Base-by-base conservation (phyloP, 1,140 invertebrate species). In the Pseudobourletiella spinata region DNA sequence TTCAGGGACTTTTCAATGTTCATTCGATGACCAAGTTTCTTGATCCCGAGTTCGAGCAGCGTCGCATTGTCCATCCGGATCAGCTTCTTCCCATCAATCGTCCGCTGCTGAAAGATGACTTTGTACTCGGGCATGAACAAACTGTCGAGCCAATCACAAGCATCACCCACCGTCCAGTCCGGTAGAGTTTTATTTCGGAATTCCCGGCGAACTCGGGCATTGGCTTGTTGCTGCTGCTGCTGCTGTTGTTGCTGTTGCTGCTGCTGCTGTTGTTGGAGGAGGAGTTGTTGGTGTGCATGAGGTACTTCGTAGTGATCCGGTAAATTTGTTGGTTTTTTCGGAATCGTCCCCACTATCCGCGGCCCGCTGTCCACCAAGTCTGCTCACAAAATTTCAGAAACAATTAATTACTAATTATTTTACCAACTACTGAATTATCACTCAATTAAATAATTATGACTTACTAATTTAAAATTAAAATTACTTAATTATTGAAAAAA, bases 331-430 rank as follows among this genome's bases (percentile, higher is more conserved):
- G 64, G 66, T 43, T 69, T 72, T 75, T 89, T 90, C 52, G 87
- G 86, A 72, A 88, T 81, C 44, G 86, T 82, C 32, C 86, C 87
- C 22, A 89, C 86, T 60, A 90, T 88, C 63, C 87, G 81, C 18
- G 68, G 68, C 20, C 64, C 67, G 29, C 63, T 70, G 22, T 70
- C 68, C 25, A 64, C 64, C n/a, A 70, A 35, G 61, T 70, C 68
- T 70, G 43, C n/a, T n/a, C n/a, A n/a, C n/a, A n/a, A n/a, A n/a
- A n/a, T n/a, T n/a, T n/a, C 42, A 55, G 48, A 30, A n/a, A n/a
- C n/a, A n/a, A n/a, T n/a, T n/a, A n/a, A n/a, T n/a, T n/a, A n/a
- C n/a, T n/a, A n/a, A n/a, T n/a, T n/a, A n/a, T n/a, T n/a, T n/a
- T n/a, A n/a, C n/a, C n/a, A n/a, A n/a, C n/a, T n/a, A n/a, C n/a